Evolutionary conservation across 2,113 vertebrate genomes (phyloP).

Genomic region (crab-eating macaque (Macaca fascicularis)): T2T-MFA8v1.1 NC_088392.1:69470501-69471000

Average conservation of each 20-base stretch:
- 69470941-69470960: neutral
- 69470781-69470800: constrained; percentile 24
- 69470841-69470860: neutral
- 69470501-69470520: too few relatives aligned
- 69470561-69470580: neutral
- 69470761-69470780: constrained; percentile 33
- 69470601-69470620: neutral
- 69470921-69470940: neutral
- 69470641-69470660: constrained; percentile 10
- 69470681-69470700: neutral
- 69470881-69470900: constrained; percentile 2
- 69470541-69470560: too few relatives aligned
- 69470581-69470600: neutral
- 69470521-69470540: too few relatives aligned
- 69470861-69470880: neutral
- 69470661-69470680: neutral
- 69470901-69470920: neutral
- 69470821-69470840: neutral
- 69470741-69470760: neutral
- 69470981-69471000: constrained; percentile 26
- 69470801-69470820: neutral
- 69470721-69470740: neutral
- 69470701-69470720: neutral
- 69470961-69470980: neutral
- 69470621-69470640: constrained; percentile 25